Evolutionary conservation across 2,113 vertebrate genomes (phyloP).

Genomic region (Propithecus coquereli): DNA sequence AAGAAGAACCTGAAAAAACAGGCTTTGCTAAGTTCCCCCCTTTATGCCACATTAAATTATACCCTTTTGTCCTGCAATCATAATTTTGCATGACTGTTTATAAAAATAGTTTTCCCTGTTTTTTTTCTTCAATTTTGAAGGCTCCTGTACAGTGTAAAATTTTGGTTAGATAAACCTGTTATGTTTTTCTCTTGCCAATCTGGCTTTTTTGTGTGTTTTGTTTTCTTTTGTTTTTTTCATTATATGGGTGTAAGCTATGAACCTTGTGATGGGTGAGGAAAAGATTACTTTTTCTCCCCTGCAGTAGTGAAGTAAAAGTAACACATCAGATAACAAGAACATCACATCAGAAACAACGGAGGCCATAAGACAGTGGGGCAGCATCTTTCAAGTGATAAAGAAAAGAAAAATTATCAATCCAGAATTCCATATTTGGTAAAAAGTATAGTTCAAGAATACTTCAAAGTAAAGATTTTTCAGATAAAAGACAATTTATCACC

Average conservation of each 20-base stretch:
- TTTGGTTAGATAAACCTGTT: neutral
- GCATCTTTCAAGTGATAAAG: neutral
- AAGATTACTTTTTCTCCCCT: neutral
- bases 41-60: neutral
- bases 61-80: neutral
- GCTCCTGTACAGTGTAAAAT: neutral
- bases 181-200: neutral
- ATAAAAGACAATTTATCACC: neutral
- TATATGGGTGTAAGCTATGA: neutral
- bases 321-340: neutral
- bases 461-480: neutral
- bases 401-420: neutral
- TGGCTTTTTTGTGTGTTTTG: neutral
- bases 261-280: neutral
- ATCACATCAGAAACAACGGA: neutral
- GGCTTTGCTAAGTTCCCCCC: no score
- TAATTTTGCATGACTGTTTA: neutral
- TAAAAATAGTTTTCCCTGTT: neutral
- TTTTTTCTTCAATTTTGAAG: neutral
- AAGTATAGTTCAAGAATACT: neutral
- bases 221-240: neutral
- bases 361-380: neutral
- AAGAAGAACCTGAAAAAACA: neutral
- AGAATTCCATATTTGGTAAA: neutral
- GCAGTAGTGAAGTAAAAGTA: neutral